Conservation (phyloP, 2,797 vertebrate genomes). For the Heterohyrax brucei region DNA sequence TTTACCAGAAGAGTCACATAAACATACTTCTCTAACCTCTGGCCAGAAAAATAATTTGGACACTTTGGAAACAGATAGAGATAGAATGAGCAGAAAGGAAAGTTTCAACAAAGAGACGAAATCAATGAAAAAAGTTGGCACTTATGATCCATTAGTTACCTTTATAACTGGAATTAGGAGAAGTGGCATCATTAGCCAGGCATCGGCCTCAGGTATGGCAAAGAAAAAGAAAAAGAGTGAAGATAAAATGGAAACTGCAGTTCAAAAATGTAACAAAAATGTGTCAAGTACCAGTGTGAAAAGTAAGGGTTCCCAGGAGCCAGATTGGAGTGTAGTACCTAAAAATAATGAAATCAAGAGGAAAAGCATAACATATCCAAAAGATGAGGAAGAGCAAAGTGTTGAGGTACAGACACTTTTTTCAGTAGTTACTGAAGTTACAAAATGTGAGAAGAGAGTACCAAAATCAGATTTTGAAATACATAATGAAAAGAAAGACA, state of each 20-base stretch:
- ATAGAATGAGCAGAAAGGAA: neutral
- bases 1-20: conserved; percentile 31
- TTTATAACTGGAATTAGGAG: conserved; percentile 29
- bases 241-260: conserved; percentile 24
- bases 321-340: neutral
- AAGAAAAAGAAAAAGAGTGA: conserved; percentile 52
- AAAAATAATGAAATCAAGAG: conserved; percentile 31
- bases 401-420: neutral
- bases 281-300: neutral
- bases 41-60: neutral
- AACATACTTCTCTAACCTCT: conserved; percentile 13
- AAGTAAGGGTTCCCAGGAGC: neutral
- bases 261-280: neutral
- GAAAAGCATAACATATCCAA: neutral
- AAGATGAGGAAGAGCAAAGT: neutral
- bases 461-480: neutral
- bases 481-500: conserved; percentile 42
- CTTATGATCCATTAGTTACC: neutral
- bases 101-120: neutral
- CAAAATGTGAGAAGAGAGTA: neutral
- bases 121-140: neutral
- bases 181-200: neutral
- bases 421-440: neutral
- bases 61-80: neutral
- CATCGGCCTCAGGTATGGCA: neutral